Evolutionary conservation across 2,888 invertebrate genomes (phyloP).

Genomic region (Cyrtodaria siliqua): DNA sequence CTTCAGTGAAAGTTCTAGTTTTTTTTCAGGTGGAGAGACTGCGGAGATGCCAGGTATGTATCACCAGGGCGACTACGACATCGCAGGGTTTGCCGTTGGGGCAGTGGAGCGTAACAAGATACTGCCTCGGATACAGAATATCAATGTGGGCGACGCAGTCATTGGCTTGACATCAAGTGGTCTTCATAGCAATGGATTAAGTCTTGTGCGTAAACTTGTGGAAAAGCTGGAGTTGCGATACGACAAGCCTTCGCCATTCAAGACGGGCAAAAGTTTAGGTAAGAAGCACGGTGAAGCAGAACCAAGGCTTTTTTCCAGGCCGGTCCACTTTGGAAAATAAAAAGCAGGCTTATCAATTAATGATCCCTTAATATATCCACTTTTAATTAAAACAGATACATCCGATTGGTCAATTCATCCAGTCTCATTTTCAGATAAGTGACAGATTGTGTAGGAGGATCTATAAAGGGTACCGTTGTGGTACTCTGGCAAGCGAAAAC

Average conservation of each 20-base stretch:
- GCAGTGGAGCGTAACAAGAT: constrained; percentile 93
- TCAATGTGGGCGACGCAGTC: constrained; percentile 92
- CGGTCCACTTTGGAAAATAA: too few relatives aligned
- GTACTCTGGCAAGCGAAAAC: too few relatives aligned
- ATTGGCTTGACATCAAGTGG: constrained; percentile 96
- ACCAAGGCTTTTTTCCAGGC: too few relatives aligned
- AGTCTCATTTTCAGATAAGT: too few relatives aligned
- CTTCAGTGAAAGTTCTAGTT: too few relatives aligned
- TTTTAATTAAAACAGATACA: too few relatives aligned
- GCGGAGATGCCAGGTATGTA: constrained; percentile 95
- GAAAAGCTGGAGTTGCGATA: constrained; percentile 90
- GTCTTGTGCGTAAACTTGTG: constrained; percentile 93
- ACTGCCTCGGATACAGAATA: constrained; percentile 90
- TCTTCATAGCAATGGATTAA: constrained; percentile 98
- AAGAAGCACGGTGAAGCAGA: too few relatives aligned
- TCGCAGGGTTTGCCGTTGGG: constrained; percentile 98
- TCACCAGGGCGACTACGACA: constrained; percentile 94
- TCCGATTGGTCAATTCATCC: too few relatives aligned
- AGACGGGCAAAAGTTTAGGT: constrained; percentile 91
- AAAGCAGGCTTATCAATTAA: too few relatives aligned
- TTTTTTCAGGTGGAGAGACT: constrained; percentile 93
- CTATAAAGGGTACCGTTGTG: too few relatives aligned
- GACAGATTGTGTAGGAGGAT: too few relatives aligned
- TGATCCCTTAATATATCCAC: too few relatives aligned
- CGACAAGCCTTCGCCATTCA: constrained; percentile 90